These are phyloP conservation scores for Coreoperca whiteheadi DNA, from an alignment of 2,113 vertebrate genomes.

Conservation along the genomic window DNA sequence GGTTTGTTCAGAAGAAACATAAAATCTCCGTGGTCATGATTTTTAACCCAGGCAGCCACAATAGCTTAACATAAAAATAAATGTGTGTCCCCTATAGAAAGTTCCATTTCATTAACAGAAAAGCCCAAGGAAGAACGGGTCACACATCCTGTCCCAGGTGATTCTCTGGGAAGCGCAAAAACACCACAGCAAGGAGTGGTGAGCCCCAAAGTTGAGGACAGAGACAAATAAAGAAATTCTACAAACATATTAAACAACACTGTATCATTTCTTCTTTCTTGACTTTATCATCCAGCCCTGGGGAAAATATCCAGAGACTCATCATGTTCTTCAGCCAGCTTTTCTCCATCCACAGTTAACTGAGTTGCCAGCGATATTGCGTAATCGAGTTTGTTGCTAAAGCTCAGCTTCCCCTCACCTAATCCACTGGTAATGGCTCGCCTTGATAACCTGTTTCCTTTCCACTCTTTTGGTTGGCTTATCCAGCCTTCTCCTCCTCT, in stretches of 20 bases:
- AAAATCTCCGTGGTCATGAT: too few species aligned
- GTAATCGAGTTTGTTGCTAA: constrained; percentile 64
- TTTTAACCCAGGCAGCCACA: not conserved
- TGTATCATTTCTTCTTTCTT: not conserved
- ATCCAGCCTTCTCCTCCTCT: constrained; percentile 4
- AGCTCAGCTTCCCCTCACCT: constrained; percentile 45
- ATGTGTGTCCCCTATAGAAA: not conserved
- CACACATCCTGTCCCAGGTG: not conserved
- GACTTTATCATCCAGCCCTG: not conserved
- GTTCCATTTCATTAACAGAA: not conserved
- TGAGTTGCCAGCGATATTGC: constrained; percentile 50
- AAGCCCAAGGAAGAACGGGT: not conserved
- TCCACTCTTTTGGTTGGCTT: constrained; percentile 6
- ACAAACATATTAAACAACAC: not conserved
- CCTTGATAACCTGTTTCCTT: constrained; percentile 57
- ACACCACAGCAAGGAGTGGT: not conserved
- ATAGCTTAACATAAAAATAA: not conserved
- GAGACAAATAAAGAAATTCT: not conserved
- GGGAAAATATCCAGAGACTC: constrained; percentile 2
- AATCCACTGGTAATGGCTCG: constrained; percentile 58
- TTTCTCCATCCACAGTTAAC: constrained; percentile 25
- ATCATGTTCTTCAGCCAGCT: constrained; percentile 1
- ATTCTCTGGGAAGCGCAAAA: not conserved
- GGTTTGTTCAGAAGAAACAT: not conserved
- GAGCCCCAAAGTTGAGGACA: not conserved